Evolutionary conservation across 2,888 invertebrate species (phyloP).

Genomic region (Erebia palarica): DNA sequence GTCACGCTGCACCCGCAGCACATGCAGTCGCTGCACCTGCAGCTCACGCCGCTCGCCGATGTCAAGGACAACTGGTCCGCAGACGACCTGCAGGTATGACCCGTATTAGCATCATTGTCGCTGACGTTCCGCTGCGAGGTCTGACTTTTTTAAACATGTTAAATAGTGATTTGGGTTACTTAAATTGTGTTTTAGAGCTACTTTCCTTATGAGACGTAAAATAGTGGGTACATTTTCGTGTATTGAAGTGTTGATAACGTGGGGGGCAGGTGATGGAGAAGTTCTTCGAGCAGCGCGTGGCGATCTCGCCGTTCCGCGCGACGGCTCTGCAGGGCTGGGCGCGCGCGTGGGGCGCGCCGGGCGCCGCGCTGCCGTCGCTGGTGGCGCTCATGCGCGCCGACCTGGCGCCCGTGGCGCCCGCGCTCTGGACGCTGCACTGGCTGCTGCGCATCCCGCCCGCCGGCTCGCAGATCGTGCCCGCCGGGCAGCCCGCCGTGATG

Average conservation of each 20-base stretch:
- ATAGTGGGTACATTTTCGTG: background rate
- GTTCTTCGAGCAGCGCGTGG: constrained; percentile 95
- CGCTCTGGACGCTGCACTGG: constrained; percentile 95
- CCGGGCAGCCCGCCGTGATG: constrained; percentile 93
- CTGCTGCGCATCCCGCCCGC: constrained; percentile 96
- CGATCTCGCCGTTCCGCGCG: constrained; percentile 94
- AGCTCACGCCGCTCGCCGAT: constrained; percentile 87
- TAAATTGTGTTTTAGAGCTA: too few relatives aligned
- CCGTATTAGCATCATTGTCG: too few relatives aligned
- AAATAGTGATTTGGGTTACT: too few relatives aligned
- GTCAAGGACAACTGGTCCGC: constrained; percentile 92
- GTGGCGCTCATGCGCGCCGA: constrained; percentile 91
- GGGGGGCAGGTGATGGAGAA: constrained; percentile 89
- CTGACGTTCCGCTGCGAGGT: too few relatives aligned
- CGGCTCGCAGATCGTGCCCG: constrained; percentile 93
- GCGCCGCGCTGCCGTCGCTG: constrained; percentile 94
- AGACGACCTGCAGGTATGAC: constrained; percentile 90
- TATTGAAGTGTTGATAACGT: background rate
- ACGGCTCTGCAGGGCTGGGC: constrained; percentile 94
- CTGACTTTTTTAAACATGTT: too few relatives aligned
- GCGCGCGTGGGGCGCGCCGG: constrained; percentile 91
- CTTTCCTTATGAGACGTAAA: too few relatives aligned
- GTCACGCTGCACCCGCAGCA: constrained; percentile 94
- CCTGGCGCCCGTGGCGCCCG: constrained; percentile 79
- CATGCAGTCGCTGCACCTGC: constrained; percentile 93